Evolutionary conservation across 2,113 vertebrate species (phyloP).

Genomic region (Hydropotes inermis): DNA sequence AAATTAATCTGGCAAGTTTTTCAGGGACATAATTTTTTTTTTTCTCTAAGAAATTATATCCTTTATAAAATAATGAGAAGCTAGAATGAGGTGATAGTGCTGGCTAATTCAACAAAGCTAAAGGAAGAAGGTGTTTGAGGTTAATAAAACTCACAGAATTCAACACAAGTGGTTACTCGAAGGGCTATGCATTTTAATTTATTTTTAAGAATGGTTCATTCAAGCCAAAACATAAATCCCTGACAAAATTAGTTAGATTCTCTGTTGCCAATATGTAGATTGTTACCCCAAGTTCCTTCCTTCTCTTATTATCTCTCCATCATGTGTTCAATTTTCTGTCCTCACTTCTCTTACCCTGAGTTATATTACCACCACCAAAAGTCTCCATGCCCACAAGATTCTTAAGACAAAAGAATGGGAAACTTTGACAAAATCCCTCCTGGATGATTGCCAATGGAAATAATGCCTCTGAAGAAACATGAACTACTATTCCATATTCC

Average conservation of each 20-base stretch:
- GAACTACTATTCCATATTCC: not conserved
- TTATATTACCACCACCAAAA: not conserved
- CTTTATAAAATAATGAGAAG: slow-evolving; percentile 21
- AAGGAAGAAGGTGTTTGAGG: not conserved
- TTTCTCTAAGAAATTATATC: not conserved
- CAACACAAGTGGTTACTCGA: not conserved
- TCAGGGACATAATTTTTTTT: not conserved
- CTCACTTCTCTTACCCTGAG: not conserved
- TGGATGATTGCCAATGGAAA: not conserved
- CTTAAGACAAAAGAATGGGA: not conserved
- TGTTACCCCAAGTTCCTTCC: not conserved
- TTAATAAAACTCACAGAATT: not conserved
- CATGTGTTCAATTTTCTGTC: not conserved
- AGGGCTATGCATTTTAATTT: not conserved
- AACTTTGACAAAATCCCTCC: not conserved
- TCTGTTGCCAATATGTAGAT: not conserved
- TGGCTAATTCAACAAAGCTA: not conserved
- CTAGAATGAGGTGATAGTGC: not conserved
- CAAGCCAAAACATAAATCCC: not conserved
- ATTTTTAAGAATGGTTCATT: not conserved
- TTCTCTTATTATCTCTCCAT: not conserved
- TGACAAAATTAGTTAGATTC: not conserved
- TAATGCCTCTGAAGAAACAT: not conserved
- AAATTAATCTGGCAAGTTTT: not conserved
- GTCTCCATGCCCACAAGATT: not conserved